Evolutionary conservation across 2,113 vertebrate species (phyloP), one percentile per base, ranked within the genome.

Genomic region (Pelmatolapia mariae): DNA sequence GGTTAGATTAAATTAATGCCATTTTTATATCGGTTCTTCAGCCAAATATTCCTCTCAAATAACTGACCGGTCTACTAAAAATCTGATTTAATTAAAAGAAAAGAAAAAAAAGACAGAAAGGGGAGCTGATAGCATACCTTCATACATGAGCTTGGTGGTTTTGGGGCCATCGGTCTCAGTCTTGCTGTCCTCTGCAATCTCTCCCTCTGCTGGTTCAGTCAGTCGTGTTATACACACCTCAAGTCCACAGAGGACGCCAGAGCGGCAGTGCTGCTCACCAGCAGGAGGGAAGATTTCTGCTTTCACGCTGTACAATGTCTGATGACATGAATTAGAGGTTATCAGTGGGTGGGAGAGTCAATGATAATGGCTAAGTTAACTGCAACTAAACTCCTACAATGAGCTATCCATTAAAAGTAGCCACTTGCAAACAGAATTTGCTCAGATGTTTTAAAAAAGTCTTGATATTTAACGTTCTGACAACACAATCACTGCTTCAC

Each of bases 111-210:
- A 66, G 36, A 40, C 19, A 40, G 33, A 40, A 24, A 43, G n/a
- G 19, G 12, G 18, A 8, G 79, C 18, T 1, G 10, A 11, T 5
- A 2, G 78, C 91, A 53, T 90, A 99, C 98, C 98, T 97, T 99
- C 98, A 91, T 99, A 99, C 97, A 99, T 97, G 5, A 99, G 97
- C 93, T 98, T 98, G 50, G 97, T 98, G 36, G 97, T 97, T 87
- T 96, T 97, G 29, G 96, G 96, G 8, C 97, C 97, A 4, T 98
- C 97, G 0, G 94, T 94, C 73, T 98, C 98, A 0, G 95, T 96
- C 80, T 97, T 96, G 11, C 97, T 97, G 76, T 98, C 98, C 15
- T 99, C 98, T 81, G 97, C 96, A 87, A 92, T 90, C 83, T 99
- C 98, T 18, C 96, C 95, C 66, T 98, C 98, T 0, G 94, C 94